A percentile compares a stretch with the other conserved stretches of the same genome.
Conservation (phyloP, 2,797 vertebrate species). For the Diceros bicornis region DNA sequence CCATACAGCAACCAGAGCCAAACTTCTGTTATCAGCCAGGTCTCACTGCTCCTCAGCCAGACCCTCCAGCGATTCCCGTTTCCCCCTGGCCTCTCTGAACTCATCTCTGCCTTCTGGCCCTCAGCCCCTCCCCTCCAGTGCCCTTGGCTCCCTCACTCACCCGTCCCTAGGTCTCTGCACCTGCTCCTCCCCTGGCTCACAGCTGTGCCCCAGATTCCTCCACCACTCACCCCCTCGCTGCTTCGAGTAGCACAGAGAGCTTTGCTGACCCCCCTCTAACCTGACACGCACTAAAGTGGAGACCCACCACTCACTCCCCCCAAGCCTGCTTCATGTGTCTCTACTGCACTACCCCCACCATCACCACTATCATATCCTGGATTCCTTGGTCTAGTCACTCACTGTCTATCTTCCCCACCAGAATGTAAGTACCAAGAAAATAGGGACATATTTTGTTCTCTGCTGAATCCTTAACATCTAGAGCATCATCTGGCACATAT, state of each 20-base stretch:
- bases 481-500: background rate
- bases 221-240: fast-evolving
- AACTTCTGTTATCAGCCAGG: too few species aligned
- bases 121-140: background rate
- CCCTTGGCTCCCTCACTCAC: background rate
- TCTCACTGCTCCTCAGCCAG: background rate
- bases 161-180: background rate
- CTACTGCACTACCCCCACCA: background rate
- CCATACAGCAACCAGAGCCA: background rate
- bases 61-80: too few species aligned
- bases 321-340: fast-evolving
- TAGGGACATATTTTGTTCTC: too few species aligned
- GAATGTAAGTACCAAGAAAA: background rate
- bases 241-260: background rate
- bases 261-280: fast-evolving
- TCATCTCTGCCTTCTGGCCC: background rate
- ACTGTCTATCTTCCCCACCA: background rate
- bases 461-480: background rate
- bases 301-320: background rate
- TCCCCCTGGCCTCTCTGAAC: background rate
- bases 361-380: fast-evolving
- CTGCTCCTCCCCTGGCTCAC: too few species aligned
- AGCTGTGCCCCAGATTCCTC: too few species aligned
- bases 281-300: fast-evolving
- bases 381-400: background rate